These are phyloP conservation scores for Erpetoichthys calabaricus DNA, from an alignment of 2,797 vertebrate genomes.

Conservation along the genomic window DNA sequence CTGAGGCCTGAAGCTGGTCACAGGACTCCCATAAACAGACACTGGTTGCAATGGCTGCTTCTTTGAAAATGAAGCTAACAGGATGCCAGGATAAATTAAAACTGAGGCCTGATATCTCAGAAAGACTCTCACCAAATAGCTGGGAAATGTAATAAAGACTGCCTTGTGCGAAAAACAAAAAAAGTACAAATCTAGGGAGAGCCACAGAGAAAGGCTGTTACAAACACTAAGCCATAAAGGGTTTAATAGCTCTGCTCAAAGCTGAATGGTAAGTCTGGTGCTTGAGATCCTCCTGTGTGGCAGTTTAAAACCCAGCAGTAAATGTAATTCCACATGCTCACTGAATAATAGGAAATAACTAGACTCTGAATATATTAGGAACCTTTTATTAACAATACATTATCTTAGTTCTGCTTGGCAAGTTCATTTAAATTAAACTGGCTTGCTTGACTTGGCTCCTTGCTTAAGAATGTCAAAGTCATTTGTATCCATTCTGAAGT, in stretches of 20 bases:
- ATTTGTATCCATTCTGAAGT: too few species aligned
- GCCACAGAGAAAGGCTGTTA: conserved; percentile 24
- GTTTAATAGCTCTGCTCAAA: conserved; percentile 16
- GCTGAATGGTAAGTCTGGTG: too few species aligned
- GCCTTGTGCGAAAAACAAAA: conserved; percentile 2
- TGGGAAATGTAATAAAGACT: conserved; percentile 15
- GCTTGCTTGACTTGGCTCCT: too few species aligned
- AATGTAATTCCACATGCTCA: too few species aligned
- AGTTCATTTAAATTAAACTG: too few species aligned
- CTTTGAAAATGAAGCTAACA: conserved; percentile 37
- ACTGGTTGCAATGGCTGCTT: conserved; percentile 26
- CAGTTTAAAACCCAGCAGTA: too few species aligned
- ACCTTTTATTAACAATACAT: too few species aligned
- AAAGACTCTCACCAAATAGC: conserved; percentile 18
- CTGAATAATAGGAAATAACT: too few species aligned
- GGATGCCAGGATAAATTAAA: conserved; percentile 31
- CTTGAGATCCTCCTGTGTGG: too few species aligned
- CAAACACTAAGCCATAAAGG: conserved; percentile 18
- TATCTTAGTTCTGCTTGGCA: too few species aligned
- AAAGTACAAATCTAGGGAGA: conserved; percentile 10
- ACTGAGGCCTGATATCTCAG: conserved; percentile 29
- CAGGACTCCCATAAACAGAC: conserved; percentile 26
- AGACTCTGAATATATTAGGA: too few species aligned
- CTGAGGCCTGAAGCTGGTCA: conserved; percentile 23
- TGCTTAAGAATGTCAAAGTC: too few species aligned